Percentiles rank a stretch among this genome's conserved stretches.
These are phyloP conservation scores for Drosophila willistoni DNA, from an alignment of 1,140 invertebrate species.

Conservation along the genomic window DNA sequence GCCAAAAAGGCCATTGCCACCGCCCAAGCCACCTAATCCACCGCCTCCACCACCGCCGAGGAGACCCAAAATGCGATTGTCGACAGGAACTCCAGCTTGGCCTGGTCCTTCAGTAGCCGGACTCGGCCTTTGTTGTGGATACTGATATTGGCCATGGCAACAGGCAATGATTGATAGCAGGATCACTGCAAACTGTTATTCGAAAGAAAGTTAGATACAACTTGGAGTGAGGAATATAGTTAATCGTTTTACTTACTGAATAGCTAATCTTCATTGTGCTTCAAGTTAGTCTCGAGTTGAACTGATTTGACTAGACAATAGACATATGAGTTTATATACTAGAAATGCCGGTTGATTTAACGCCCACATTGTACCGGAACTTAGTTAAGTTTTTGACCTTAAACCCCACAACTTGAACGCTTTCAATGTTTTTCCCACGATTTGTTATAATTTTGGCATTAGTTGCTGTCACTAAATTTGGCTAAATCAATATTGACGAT, in stretches of 20 bases:
- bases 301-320: slow-evolving; percentile 49
- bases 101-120: slow-evolving; percentile 15
- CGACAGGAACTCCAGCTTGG: slow-evolving; percentile 36
- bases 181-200: slow-evolving; percentile 39
- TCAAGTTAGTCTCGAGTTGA: slow-evolving; percentile 47
- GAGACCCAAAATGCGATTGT: slow-evolving; percentile 62
- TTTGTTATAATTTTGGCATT: slow-evolving; percentile 51
- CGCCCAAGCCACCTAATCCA: not conserved
- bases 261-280: slow-evolving; percentile 54
- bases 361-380: slow-evolving; percentile 68
- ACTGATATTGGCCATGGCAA: slow-evolving; percentile 60
- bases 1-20: not conserved
- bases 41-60: slow-evolving; percentile 19
- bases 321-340: slow-evolving; percentile 59
- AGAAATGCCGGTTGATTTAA: slow-evolving; percentile 30
- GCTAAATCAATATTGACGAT: slow-evolving; percentile 48
- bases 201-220: not conserved
- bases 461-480: slow-evolving; percentile 63
- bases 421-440: slow-evolving; percentile 72
- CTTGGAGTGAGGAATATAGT: not conserved
- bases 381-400: slow-evolving; percentile 54
- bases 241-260: slow-evolving; percentile 44
- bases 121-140: slow-evolving; percentile 46
- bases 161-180: slow-evolving; percentile 46
- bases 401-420: slow-evolving; percentile 59